Conservation (phyloP, 2,888 invertebrate genomes). For the Tyria jacobaeae region DNA sequence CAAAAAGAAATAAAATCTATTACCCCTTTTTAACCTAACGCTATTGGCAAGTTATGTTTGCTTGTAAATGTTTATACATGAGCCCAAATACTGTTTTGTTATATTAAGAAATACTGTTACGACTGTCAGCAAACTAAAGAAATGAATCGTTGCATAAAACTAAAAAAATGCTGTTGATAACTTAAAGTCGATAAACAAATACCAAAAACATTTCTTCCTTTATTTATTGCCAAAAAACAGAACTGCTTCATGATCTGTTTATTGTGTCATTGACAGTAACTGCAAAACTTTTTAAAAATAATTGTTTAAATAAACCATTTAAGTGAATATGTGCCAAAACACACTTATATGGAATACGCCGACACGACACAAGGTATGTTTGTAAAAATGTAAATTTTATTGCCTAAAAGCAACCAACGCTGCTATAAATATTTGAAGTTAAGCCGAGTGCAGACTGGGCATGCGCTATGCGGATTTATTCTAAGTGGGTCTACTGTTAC, state of each 20-base stretch:
- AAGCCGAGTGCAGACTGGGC: slow-evolving; percentile 68
- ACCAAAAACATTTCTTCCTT: too few relatives aligned
- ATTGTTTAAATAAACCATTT: slow-evolving; percentile 37
- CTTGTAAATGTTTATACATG: too few relatives aligned
- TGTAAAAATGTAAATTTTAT: slow-evolving; percentile 85
- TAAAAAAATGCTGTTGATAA: background rate
- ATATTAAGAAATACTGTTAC: too few relatives aligned
- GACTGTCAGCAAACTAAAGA: too few relatives aligned
- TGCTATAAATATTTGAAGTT: slow-evolving; percentile 80
- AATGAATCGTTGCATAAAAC: too few relatives aligned
- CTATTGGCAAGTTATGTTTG: too few relatives aligned
- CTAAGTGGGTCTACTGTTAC: slow-evolving; percentile 46
- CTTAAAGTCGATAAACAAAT: too few relatives aligned
- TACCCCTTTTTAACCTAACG: too few relatives aligned
- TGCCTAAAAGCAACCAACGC: slow-evolving; percentile 64
- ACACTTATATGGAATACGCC: slow-evolving; percentile 22
- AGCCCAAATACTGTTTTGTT: too few relatives aligned
- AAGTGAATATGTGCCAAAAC: slow-evolving; percentile 37
- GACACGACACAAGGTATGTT: slow-evolving; percentile 52
- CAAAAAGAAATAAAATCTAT: too few relatives aligned
- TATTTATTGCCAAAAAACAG: too few relatives aligned
- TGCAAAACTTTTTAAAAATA: background rate
- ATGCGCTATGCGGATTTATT: slow-evolving; percentile 61
- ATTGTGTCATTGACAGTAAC: background rate
- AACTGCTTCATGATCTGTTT: background rate